A percentile compares a stretch with the other conserved stretches of the same genome.
phyloP scores from a whole-genome alignment of 2,797 vertebrate genomes.

The Catharus ustulatus region DNA sequence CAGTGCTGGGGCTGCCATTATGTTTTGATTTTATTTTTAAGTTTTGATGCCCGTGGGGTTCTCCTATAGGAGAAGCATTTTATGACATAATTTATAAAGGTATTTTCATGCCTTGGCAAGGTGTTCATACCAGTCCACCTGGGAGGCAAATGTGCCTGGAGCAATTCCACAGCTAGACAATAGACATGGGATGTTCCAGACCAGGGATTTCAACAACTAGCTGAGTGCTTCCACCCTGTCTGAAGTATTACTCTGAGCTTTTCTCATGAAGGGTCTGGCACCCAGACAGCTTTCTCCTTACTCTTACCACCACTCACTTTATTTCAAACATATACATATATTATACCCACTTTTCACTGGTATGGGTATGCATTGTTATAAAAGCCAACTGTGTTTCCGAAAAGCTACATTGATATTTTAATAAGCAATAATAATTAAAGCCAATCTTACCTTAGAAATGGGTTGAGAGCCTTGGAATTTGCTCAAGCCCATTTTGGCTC shows the following conservation, averaged over 20 bases:
- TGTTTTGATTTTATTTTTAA: neutral
- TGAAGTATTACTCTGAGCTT: neutral
- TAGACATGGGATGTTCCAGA: neutral
- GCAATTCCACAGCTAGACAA: neutral
- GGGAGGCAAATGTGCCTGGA: neutral
- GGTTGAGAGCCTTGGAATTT: neutral
- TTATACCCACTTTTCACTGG: neutral
- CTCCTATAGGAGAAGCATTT: neutral
- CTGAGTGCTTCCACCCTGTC: neutral
- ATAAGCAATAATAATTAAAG: neutral
- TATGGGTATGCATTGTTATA: neutral
- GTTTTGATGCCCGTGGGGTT: neutral
- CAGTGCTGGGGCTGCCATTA: neutral
- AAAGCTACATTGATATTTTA: neutral
- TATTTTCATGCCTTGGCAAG: neutral
- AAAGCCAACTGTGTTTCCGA: neutral
- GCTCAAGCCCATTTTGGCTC: neutral
- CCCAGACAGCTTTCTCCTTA: neutral
- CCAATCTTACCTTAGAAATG: neutral
- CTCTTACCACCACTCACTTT: neutral
- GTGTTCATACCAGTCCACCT: neutral
- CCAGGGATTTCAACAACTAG: neutral
- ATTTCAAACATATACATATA: neutral
- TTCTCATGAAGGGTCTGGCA: neutral
- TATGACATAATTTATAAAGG: neutral